Conservation (phyloP, 2,888 invertebrate species). For the Athalia circularis region DNA sequence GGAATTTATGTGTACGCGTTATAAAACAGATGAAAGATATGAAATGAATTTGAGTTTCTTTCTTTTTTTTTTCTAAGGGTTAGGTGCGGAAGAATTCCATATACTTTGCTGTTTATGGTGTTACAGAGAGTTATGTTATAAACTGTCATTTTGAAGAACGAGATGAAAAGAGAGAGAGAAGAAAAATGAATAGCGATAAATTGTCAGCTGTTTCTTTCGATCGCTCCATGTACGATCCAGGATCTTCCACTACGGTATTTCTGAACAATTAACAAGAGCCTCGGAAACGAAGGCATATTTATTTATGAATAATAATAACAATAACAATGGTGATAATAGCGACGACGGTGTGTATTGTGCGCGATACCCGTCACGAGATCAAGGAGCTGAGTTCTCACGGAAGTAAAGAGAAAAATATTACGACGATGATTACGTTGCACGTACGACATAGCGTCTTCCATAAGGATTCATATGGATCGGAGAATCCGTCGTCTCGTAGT, state of each 20-base stretch:
- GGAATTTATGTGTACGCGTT: too few relatives aligned
- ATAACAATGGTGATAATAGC: not conserved
- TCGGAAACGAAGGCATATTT: not conserved
- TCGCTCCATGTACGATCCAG: too few relatives aligned
- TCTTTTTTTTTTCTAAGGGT: too few relatives aligned
- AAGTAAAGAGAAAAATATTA: not conserved
- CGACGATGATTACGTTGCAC: not conserved
- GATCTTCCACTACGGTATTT: too few relatives aligned
- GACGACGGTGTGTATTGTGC: not conserved
- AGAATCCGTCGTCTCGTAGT: conserved; percentile 56
- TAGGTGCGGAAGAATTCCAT: too few relatives aligned
- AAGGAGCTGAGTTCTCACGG: conserved; percentile 35
- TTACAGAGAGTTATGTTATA: too few relatives aligned
- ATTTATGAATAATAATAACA: conserved; percentile 21
- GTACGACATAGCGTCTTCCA: conserved; percentile 28
- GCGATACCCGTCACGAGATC: not conserved
- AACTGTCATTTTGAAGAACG: too few relatives aligned
- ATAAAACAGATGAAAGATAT: too few relatives aligned
- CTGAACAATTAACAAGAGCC: too few relatives aligned
- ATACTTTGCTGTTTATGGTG: too few relatives aligned
- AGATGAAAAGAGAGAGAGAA: too few relatives aligned
- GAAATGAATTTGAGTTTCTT: too few relatives aligned
- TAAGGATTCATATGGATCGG: conserved; percentile 61
- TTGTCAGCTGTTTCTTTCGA: not conserved
- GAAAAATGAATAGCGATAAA: not conserved